phyloP scores from a whole-genome alignment of 2,113 vertebrate species.

The Neodontobutis hainanensis region DNA sequence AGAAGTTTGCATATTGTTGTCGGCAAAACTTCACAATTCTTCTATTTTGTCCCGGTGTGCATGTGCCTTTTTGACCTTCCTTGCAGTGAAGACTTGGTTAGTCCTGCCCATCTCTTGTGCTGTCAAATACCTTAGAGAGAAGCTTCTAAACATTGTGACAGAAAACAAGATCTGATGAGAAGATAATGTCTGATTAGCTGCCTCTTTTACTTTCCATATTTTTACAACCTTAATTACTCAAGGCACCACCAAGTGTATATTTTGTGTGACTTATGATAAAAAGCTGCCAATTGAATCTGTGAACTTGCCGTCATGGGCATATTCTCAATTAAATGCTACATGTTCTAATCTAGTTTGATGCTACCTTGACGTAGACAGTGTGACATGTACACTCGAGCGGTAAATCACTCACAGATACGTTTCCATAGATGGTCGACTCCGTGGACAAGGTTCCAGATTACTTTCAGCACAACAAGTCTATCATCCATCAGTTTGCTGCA shows the following conservation, averaged over 20 bases:
- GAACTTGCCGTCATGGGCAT: slow-evolving; percentile 14
- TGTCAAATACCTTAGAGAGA: slow-evolving; percentile 1
- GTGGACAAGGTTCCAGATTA: slow-evolving; percentile 28
- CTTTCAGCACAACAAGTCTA: slow-evolving; percentile 17
- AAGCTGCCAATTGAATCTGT: slow-evolving; percentile 15
- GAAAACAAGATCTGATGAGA: slow-evolving; percentile 21
- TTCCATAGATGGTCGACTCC: slow-evolving; percentile 31
- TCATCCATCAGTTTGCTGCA: slow-evolving; percentile 1
- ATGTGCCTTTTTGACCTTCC: background rate
- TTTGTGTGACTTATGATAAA: slow-evolving; percentile 19
- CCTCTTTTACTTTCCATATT: slow-evolving; percentile 14
- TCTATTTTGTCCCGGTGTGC: background rate
- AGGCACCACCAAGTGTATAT: slow-evolving; percentile 14
- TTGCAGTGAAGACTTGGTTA: background rate
- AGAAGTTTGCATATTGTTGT: no score
- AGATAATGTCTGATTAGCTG: slow-evolving; percentile 11
- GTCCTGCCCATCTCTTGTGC: background rate
- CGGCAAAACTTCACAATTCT: no score
- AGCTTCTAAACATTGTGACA: slow-evolving; percentile 13
- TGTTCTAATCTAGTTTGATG: slow-evolving; percentile 61
- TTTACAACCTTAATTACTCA: slow-evolving; percentile 32
- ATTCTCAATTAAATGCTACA: slow-evolving; percentile 65
- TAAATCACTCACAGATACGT: slow-evolving; percentile 57
- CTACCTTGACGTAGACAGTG: slow-evolving; percentile 36
- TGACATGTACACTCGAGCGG: slow-evolving; percentile 58